phyloP scores from a whole-genome alignment of 2,888 invertebrate species.

The Siphlonurus alternatus region DNA sequence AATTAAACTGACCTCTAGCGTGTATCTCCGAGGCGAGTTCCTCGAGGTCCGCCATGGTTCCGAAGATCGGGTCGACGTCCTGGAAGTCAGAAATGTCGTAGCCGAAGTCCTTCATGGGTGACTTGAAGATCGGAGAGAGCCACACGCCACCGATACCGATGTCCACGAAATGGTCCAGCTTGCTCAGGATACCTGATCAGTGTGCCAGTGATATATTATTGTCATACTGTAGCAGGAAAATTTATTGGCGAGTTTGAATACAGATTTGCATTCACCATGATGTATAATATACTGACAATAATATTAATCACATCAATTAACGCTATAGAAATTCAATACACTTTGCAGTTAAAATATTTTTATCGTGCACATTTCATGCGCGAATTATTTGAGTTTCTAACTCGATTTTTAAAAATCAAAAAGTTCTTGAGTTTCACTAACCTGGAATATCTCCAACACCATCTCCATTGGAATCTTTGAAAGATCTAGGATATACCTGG shows the following conservation, averaged over 20 bases:
- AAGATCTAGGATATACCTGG: slow-evolving; percentile 73
- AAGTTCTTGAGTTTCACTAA: slow-evolving; percentile 18
- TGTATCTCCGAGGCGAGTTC: slow-evolving; percentile 35
- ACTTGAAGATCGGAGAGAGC: slow-evolving; percentile 52
- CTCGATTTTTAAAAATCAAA: too few species aligned
- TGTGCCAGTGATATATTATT: too few species aligned
- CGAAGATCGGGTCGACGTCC: slow-evolving; percentile 48
- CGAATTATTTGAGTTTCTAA: too few species aligned
- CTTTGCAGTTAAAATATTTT: too few species aligned
- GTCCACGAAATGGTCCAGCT: slow-evolving; percentile 43
- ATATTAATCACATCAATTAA: too few species aligned
- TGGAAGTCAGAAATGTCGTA: slow-evolving; percentile 58
- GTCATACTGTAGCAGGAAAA: too few species aligned
- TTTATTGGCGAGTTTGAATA: too few species aligned
- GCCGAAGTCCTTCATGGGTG: slow-evolving; percentile 62
- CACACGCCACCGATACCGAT: slow-evolving; percentile 48
- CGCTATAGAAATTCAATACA: too few species aligned
- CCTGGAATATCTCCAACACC: slow-evolving; percentile 75
- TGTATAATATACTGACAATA: too few species aligned
- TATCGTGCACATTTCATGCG: too few species aligned
- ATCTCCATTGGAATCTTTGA: slow-evolving; percentile 65
- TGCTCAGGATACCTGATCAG: slow-evolving; percentile 41
- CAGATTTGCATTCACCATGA: too few species aligned
- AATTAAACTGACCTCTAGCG: slow-evolving; percentile 26
- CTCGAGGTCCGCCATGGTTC: slow-evolving; percentile 52